Evolutionary conservation across 1,140 invertebrate genomes (phyloP).

Genomic region (Pomphorhynchus laevis): DNA sequence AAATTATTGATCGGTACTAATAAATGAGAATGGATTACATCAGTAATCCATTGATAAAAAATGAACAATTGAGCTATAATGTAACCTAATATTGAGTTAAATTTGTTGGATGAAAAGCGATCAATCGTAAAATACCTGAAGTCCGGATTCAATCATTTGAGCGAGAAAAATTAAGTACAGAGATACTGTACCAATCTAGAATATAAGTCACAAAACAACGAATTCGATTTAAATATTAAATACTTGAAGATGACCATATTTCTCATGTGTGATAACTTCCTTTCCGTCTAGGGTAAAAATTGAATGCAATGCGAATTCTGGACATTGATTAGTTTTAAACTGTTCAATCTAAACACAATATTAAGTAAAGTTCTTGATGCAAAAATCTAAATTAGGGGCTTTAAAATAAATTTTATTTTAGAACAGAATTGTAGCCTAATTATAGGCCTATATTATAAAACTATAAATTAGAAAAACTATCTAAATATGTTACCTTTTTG

Average conservation of each 20-base stretch:
- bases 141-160: slow-evolving; percentile 76
- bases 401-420: too few relatives aligned
- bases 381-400: not conserved
- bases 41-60: too few relatives aligned
- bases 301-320: slow-evolving; percentile 53
- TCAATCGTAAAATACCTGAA: slow-evolving; percentile 18
- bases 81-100: not conserved
- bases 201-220: slow-evolving; percentile 11
- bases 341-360: slow-evolving; percentile 32
- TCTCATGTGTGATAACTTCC: slow-evolving; percentile 35
- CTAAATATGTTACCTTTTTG: too few relatives aligned
- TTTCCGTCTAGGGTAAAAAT: slow-evolving; percentile 69
- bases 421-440: too few relatives aligned
- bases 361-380: not conserved
- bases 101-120: not conserved
- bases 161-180: slow-evolving; percentile 68
- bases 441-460: too few relatives aligned
- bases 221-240: slow-evolving; percentile 4
- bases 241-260: slow-evolving; percentile 56
- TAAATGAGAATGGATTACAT: too few relatives aligned
- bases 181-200: slow-evolving; percentile 68
- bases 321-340: slow-evolving; percentile 66
- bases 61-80: too few relatives aligned
- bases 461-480: too few relatives aligned
- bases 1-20: too few relatives aligned